A percentile compares a stretch with the other conserved stretches of the same genome.
These are phyloP conservation scores for Drosophila trichaetosa DNA, from an alignment of 2,888 invertebrate genomes.

Conservation along the genomic window DNA sequence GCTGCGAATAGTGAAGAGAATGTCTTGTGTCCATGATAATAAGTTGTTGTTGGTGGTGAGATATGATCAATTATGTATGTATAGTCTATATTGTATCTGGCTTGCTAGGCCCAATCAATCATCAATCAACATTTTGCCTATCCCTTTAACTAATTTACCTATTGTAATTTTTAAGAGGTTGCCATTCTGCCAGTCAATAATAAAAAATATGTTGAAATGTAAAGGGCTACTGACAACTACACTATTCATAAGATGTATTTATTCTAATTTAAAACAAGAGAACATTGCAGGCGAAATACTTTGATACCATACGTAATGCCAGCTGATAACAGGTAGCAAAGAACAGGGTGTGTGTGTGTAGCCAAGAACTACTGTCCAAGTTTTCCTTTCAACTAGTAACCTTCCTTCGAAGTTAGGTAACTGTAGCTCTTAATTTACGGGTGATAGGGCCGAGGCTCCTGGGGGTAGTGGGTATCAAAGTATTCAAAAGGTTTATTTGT, in stretches of 20 bases:
- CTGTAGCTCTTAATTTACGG: too few relatives aligned
- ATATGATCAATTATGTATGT: conserved; percentile 16
- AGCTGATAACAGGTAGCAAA: too few relatives aligned
- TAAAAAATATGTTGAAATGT: neutral
- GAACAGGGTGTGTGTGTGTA: too few relatives aligned
- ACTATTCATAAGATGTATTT: neutral
- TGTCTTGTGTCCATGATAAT: conserved; percentile 16
- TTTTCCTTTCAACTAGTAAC: too few relatives aligned
- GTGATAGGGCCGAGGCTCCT: too few relatives aligned
- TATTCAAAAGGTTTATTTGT: neutral
- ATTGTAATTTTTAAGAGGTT: neutral
- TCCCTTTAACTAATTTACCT: neutral
- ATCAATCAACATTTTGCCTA: neutral
- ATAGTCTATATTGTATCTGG: conserved; percentile 8
- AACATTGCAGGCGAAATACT: too few relatives aligned
- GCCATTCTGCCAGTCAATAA: neutral
- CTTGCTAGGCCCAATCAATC: conserved; percentile 19
- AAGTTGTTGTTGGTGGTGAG: conserved; percentile 2
- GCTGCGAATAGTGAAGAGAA: conserved; percentile 18
- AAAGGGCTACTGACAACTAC: neutral
- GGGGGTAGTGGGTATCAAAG: too few relatives aligned
- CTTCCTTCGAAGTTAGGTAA: too few relatives aligned
- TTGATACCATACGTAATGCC: too few relatives aligned
- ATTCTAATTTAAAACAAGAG: neutral
- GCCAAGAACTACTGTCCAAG: too few relatives aligned